Percentiles rank a stretch among this genome's conserved stretches.
Conservation (phyloP, 2,888 invertebrate genomes). For the Achlya flavicornis region DNA sequence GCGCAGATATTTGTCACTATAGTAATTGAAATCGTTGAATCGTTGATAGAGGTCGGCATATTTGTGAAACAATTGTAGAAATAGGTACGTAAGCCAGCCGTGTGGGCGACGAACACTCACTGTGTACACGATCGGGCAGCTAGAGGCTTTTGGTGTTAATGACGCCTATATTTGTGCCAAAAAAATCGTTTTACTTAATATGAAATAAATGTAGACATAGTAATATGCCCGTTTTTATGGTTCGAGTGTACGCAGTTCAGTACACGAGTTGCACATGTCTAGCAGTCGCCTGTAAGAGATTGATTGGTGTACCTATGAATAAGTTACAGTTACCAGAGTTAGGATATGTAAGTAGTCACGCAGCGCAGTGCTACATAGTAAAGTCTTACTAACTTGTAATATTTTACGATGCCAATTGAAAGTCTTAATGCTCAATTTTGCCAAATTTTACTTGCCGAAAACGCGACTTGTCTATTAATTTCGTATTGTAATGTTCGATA, state of each 20-base stretch:
- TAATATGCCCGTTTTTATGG: conserved; percentile 35
- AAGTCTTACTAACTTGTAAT: conserved; percentile 64
- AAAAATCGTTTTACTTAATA: background rate
- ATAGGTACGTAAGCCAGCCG: conserved; percentile 2
- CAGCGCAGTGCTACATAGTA: conserved; percentile 70
- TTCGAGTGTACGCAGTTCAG: conserved; percentile 35
- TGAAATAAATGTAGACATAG: conserved; percentile 13
- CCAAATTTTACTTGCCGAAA: conserved; percentile 82
- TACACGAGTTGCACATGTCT: conserved; percentile 44
- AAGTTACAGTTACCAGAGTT: conserved; percentile 80
- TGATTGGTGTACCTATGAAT: conserved; percentile 69
- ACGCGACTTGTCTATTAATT: conserved; percentile 73
- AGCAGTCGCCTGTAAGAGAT: conserved; percentile 51
- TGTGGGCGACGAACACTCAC: background rate
- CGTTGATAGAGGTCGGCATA: background rate
- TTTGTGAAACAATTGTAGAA: background rate
- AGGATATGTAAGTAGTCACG: conserved; percentile 71
- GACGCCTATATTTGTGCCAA: background rate
- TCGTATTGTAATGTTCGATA: conserved; percentile 52
- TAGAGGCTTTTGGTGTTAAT: conserved; percentile 6
- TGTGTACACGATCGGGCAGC: conserved; percentile 1
- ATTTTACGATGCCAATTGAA: conserved; percentile 76
- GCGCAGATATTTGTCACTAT: background rate
- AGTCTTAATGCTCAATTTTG: conserved; percentile 83
- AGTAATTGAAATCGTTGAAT: background rate